Percentiles rank a stretch among this genome's conserved stretches.
phyloP scores from a whole-genome alignment of 2,888 invertebrate species.

The Helobdella robusta region DNA sequence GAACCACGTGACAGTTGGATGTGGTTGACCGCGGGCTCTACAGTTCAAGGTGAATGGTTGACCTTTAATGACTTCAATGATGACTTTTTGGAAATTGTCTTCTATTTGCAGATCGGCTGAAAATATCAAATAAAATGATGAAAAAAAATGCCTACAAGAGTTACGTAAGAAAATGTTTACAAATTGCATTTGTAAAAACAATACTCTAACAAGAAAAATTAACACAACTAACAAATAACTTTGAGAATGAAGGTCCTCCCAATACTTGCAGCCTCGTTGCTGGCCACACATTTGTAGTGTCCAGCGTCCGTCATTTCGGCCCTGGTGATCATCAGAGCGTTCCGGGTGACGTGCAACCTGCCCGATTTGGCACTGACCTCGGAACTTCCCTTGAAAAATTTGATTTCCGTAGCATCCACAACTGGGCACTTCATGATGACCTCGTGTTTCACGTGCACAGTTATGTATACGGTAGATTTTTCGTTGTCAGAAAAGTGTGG shows the following conservation, averaged over 20 bases:
- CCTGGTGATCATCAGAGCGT: slow-evolving; percentile 41
- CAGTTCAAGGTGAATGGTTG: neutral
- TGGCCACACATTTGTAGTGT: slow-evolving; percentile 48
- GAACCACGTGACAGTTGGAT: neutral
- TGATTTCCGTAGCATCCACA: too few species aligned
- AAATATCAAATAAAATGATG: too few species aligned
- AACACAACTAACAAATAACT: slow-evolving; percentile 41
- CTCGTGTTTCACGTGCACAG: too few species aligned
- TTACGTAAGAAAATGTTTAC: too few species aligned
- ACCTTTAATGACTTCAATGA: neutral
- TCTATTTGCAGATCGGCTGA: neutral
- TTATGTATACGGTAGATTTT: too few species aligned
- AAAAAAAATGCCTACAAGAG: too few species aligned
- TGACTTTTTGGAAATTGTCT: neutral
- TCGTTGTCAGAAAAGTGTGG: too few species aligned
- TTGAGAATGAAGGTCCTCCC: slow-evolving; percentile 39
- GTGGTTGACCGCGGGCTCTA: neutral
- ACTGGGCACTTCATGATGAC: too few species aligned
- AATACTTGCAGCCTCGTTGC: slow-evolving; percentile 45
- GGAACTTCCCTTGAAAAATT: too few species aligned
- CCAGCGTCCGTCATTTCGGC: slow-evolving; percentile 43
- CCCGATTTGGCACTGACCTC: too few species aligned
- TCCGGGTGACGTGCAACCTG: too few species aligned
- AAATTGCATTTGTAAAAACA: too few species aligned
- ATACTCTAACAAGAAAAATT: neutral